Evolutionary conservation across 2,888 invertebrate genomes (phyloP).

Genomic region (Cynaeus angustus): DNA sequence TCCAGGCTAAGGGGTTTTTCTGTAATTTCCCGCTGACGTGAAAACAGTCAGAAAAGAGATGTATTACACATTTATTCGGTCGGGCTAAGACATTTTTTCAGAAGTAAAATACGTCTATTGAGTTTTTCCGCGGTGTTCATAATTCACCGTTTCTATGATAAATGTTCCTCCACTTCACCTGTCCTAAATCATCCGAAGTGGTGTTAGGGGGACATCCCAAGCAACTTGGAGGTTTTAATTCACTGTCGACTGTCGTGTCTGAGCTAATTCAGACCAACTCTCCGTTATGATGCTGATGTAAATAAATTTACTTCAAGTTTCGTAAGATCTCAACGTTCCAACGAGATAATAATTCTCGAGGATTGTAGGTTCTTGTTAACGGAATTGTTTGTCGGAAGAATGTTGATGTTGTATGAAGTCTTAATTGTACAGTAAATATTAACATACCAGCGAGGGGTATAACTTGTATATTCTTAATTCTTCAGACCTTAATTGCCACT

Average conservation of each 20-base stretch:
- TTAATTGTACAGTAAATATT: conserved; percentile 49
- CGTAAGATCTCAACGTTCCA: conserved; percentile 42
- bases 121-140: conserved; percentile 65
- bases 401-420: conserved; percentile 45
- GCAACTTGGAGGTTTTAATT: conserved; percentile 62
- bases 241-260: conserved; percentile 61
- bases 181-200: conserved; percentile 63
- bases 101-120: conserved; percentile 66
- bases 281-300: conserved; percentile 58
- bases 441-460: conserved; percentile 30
- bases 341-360: conserved; percentile 58
- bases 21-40: conserved; percentile 30
- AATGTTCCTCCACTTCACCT: conserved; percentile 66
- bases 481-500: conserved; percentile 5
- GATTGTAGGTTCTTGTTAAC: conserved; percentile 55
- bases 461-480: conserved; percentile 30
- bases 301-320: conserved; percentile 61
- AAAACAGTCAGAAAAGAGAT: conserved; percentile 40
- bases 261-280: conserved; percentile 60
- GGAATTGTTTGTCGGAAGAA: conserved; percentile 56
- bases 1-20: background rate
- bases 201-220: conserved; percentile 55
- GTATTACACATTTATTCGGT: conserved; percentile 61
- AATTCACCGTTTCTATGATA: conserved; percentile 67
- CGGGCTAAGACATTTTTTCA: conserved; percentile 61